phyloP scores from a whole-genome alignment of 1,140 invertebrate genomes.

The Drosophila serrata region DNA sequence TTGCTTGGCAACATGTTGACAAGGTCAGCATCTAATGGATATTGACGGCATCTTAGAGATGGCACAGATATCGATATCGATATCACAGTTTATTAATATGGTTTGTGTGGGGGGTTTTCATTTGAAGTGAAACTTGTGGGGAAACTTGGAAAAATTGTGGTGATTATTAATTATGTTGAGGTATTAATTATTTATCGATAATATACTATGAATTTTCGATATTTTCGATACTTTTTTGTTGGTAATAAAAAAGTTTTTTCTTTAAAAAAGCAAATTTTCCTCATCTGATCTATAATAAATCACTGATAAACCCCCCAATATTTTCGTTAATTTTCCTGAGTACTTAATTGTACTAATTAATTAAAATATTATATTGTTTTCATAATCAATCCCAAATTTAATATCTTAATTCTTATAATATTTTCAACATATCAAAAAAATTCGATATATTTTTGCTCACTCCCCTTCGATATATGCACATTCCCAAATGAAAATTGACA shows the following conservation, averaged over 20 bases:
- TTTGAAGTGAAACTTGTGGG: neutral
- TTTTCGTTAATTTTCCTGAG: neutral
- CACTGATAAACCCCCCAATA: neutral
- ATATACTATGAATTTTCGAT: neutral
- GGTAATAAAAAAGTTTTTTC: too few relatives aligned
- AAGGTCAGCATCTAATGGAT: constrained; percentile 81
- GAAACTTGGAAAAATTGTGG: neutral
- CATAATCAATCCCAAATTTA: neutral
- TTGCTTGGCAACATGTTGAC: constrained; percentile 80
- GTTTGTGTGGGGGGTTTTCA: neutral
- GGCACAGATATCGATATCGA: constrained; percentile 1
- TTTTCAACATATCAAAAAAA: too few relatives aligned
- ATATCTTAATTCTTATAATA: neutral
- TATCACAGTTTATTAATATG: neutral
- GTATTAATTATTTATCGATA: too few relatives aligned
- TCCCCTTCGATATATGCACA: neutral
- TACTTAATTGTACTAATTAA: neutral
- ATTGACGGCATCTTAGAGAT: constrained; percentile 58
- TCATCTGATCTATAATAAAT: too few relatives aligned
- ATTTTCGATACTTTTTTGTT: neutral
- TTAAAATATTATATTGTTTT: neutral
- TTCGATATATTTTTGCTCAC: neutral
- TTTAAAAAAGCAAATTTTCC: too few relatives aligned
- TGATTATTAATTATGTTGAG: neutral
- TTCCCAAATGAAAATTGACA: constrained; percentile 73